phyloP scores from a whole-genome alignment of 2,113 vertebrate species.

The Bolborhynchus lineola region DNA sequence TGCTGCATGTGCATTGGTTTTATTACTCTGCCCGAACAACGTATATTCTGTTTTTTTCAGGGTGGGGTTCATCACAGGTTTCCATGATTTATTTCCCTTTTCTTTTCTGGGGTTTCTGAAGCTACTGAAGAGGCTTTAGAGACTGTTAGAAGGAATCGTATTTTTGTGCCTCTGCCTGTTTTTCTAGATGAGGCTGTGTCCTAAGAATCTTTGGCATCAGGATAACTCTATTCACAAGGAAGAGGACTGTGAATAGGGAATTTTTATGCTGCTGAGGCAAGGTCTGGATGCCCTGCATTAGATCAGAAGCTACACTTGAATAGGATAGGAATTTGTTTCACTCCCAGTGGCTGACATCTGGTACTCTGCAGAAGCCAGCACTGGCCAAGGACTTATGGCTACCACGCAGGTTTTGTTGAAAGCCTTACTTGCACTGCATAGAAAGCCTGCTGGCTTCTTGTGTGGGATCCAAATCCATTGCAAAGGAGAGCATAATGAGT shows the following conservation, averaged over 20 bases:
- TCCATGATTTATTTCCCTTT: conserved; percentile 27
- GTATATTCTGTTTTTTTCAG: not conserved
- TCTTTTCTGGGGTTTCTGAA: not conserved
- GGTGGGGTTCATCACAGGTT: conserved; percentile 36
- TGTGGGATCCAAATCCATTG: not conserved
- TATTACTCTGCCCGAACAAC: not conserved
- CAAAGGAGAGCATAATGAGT: not conserved
- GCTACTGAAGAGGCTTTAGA: conserved; percentile 1
- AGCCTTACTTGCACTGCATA: not conserved
- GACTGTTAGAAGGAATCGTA: not conserved
- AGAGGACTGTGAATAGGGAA: rapidly evolving
- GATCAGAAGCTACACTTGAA: not conserved
- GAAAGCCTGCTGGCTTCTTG: not conserved
- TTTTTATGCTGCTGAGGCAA: not conserved
- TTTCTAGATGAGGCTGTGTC: not conserved
- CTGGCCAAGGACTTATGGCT: not conserved
- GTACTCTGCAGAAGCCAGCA: not conserved
- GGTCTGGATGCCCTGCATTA: not conserved
- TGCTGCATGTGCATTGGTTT: conserved; percentile 37
- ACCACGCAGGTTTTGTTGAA: not conserved
- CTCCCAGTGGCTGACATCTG: not conserved
- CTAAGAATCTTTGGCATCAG: not conserved
- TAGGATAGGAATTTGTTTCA: not conserved
- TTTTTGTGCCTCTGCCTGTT: not conserved
- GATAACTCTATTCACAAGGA: not conserved